Evolutionary conservation across 2,113 vertebrate species (phyloP), one percentile per base, ranked within the genome.

Genomic region (Otus sunia): DNA sequence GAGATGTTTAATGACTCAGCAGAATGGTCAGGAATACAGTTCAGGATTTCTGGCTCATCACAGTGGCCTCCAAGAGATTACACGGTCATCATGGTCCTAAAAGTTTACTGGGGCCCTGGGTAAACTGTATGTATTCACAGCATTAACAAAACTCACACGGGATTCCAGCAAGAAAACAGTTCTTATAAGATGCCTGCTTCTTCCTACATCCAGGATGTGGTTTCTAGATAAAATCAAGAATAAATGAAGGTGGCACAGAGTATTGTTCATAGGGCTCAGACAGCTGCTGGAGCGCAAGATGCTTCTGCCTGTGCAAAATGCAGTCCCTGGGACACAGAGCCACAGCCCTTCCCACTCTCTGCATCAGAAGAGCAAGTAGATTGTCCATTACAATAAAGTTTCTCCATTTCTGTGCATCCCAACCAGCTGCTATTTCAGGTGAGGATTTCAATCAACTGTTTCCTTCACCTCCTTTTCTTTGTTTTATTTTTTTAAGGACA

Each of bases 1-100:
- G 69, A 26, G 49, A 69, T 76, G 77, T 91, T 93, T 62, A 94
- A 78, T 95, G 96, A 95, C 77, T 96, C 89, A 93, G 91, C 93
- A 96, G 85, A 83, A 76, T 67, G 55, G 36, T 60, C 58, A 39
- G 37, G 50, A 76, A 53, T 27, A 39, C 20, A 43, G 27, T 59
- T 73, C 52, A 94, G 58, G 73, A 76, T 71, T 92, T 84, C 74
- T 92, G 53, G 49, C 62, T 63, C 81, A 63, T 88, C 72, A 39
- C 59, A 66, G 1, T 25, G 39, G 16, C 58, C 58, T 90, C 47
- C 75, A 90, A 69, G 67, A 80, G 45, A 72, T 63, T 49, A 68
- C 15, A 18, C 13, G 41, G 60, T 62, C 64, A 58, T 87, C 60
- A 29, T 0, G 0, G 14, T 19, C 63, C 82, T 86, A 7, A 66